These are phyloP conservation scores for Chloromyia formosa DNA, from an alignment of 2,888 invertebrate species.

Conservation along the genomic window DNA sequence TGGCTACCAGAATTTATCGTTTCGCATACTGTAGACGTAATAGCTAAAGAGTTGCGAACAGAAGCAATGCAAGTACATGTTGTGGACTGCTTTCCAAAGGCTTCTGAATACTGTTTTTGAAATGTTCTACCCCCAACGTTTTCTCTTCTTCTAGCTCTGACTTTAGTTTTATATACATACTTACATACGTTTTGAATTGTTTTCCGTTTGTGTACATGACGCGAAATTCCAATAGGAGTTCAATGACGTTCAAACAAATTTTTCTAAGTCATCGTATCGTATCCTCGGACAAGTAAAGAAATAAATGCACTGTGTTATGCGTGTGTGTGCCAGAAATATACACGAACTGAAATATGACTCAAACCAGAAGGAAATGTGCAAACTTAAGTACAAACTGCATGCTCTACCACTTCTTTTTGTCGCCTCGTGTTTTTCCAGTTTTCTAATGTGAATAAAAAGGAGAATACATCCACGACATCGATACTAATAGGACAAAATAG, in stretches of 20 bases:
- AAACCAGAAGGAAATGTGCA: conserved; percentile 17
- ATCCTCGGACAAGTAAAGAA: neutral
- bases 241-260: conserved; percentile 20
- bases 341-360: conserved; percentile 23
- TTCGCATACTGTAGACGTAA: neutral
- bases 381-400: conserved; percentile 26
- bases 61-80: neutral
- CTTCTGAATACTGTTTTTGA: conserved; percentile 2
- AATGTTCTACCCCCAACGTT: neutral
- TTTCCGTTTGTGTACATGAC: conserved; percentile 16
- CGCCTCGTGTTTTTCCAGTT: conserved; percentile 20
- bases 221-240: conserved; percentile 13
- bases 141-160: neutral
- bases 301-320: neutral
- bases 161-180: neutral
- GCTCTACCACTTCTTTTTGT: neutral
- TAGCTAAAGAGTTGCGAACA: neutral
- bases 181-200: neutral
- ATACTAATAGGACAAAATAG: neutral
- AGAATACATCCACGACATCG: neutral
- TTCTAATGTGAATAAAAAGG: conserved; percentile 31
- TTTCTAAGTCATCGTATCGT: neutral
- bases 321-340: neutral
- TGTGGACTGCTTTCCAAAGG: conserved; percentile 30
- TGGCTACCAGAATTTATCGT: neutral